phyloP scores from a whole-genome alignment of 37 sponge, comb jelly and placozoan species.

The Aplysina aerophoba region DNA sequence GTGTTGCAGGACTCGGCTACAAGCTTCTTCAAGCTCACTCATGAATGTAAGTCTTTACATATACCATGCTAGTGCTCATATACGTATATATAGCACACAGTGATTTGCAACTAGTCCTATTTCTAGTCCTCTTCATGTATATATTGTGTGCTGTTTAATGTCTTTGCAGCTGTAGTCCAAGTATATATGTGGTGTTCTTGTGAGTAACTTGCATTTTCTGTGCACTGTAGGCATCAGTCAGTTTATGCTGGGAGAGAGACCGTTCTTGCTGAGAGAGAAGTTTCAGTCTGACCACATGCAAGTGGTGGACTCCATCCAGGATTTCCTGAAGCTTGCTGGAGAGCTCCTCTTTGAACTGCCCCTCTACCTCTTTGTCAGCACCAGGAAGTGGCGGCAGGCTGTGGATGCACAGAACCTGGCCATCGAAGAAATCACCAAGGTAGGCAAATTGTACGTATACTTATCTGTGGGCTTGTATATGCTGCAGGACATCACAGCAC shows the following conservation, averaged over 20 bases:
- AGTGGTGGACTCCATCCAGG: slow-evolving; percentile 9
- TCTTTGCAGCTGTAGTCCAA: no score
- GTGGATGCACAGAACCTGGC: slow-evolving; percentile 22
- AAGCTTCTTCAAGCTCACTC: slow-evolving; percentile 11
- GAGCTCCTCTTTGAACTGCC: slow-evolving; percentile 43
- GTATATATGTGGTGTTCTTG: no score
- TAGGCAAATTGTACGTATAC: no score
- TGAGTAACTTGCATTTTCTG: no score
- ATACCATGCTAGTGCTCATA: no score
- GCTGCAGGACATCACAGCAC: no score
- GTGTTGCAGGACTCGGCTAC: slow-evolving; percentile 4
- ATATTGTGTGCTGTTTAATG: no score
- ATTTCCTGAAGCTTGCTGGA: slow-evolving; percentile 18
- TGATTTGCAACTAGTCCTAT: no score
- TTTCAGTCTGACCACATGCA: slow-evolving; percentile 1
- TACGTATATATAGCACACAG: no score
- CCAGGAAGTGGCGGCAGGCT: slow-evolving; percentile 28
- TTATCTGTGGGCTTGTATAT: no score
- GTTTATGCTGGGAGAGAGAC: slow-evolving; percentile 28
- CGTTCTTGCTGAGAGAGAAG: background rate
- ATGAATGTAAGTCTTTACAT: slow-evolving; percentile 31
- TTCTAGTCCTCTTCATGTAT: no score
- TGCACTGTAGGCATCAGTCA: slow-evolving; percentile 18
- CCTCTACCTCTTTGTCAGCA: slow-evolving; percentile 35
- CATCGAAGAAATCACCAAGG: slow-evolving; percentile 21